Conservation (phyloP, 2,888 invertebrate species). For the Mythimna impura region DNA sequence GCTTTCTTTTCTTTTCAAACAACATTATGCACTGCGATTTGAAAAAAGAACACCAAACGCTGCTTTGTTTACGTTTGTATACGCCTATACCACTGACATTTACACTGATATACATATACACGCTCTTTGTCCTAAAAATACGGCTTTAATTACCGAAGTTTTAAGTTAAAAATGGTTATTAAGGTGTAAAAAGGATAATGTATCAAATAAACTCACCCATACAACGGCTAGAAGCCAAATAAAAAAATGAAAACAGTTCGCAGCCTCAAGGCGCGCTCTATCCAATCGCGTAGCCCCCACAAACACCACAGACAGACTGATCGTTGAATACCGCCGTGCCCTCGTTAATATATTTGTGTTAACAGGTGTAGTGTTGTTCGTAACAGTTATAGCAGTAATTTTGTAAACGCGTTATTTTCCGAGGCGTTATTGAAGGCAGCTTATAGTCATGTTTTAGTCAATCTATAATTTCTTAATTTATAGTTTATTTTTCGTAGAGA, state of each 20-base stretch:
- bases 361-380: constrained; percentile 66
- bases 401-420: constrained; percentile 37
- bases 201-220: constrained; percentile 85
- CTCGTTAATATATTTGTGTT: constrained; percentile 80
- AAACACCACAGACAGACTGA: constrained; percentile 85
- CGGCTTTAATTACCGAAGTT: constrained; percentile 1
- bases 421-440: background rate
- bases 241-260: constrained; percentile 89
- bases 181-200: constrained; percentile 37
- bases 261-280: constrained; percentile 84
- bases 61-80: constrained; percentile 63
- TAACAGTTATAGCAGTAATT: constrained; percentile 26
- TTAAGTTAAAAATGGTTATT: constrained; percentile 27
- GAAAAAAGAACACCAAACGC: constrained; percentile 46
- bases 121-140: constrained; percentile 55
- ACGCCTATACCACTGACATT: constrained; percentile 46
- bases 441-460: background rate
- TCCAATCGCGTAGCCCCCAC: constrained; percentile 77
- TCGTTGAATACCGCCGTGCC: constrained; percentile 76
- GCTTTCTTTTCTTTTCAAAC: background rate
- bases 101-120: constrained; percentile 53
- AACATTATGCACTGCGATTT: constrained; percentile 15
- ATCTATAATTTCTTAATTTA: background rate
- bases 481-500: too few relatives aligned
- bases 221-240: constrained; percentile 91